Evolutionary conservation across 2,113 vertebrate species (phyloP).

Genomic region (Daphoenositta chrysoptera): DNA sequence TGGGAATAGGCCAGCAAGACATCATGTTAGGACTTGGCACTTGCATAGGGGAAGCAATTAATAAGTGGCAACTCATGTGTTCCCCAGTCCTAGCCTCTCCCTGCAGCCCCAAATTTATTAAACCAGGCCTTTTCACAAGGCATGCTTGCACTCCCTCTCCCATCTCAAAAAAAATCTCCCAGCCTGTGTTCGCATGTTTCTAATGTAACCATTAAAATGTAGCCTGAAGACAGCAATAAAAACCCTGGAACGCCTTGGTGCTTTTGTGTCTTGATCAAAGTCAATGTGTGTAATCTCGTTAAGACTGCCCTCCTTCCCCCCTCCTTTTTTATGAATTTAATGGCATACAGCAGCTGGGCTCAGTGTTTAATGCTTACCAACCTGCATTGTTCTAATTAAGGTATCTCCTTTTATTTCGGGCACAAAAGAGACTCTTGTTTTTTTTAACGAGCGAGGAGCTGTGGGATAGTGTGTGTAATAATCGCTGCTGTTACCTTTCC

Average conservation of each 20-base stretch:
- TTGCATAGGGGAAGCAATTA: conserved; percentile 74
- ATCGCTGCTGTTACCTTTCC: conserved; percentile 58
- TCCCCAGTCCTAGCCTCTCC: conserved; percentile 69
- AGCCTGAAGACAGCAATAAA: conserved; percentile 94
- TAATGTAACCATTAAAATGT: conserved; percentile 90
- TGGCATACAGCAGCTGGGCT: conserved; percentile 80
- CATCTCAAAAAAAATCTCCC: conserved; percentile 65
- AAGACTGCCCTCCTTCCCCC: conserved; percentile 76
- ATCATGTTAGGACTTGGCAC: conserved; percentile 32
- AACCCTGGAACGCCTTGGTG: conserved; percentile 79
- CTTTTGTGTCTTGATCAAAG: conserved; percentile 92
- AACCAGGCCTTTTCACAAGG: conserved; percentile 65
- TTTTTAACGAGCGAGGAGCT: conserved; percentile 66
- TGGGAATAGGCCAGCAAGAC: conserved; percentile 22
- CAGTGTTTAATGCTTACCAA: conserved; percentile 70
- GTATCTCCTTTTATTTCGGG: conserved; percentile 76
- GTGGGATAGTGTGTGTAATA: conserved; percentile 67
- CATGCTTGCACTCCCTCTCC: conserved; percentile 40
- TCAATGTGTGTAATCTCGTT: conserved; percentile 89
- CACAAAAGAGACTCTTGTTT: conserved; percentile 68
- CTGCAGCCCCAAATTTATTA: conserved; percentile 74
- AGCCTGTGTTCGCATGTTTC: conserved; percentile 78
- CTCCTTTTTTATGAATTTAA: conserved; percentile 73
- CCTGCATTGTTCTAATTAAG: conserved; percentile 84
- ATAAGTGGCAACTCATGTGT: conserved; percentile 75